Evolutionary conservation across 2,113 vertebrate genomes (phyloP).

Genomic region (Morone chrysops): DNA sequence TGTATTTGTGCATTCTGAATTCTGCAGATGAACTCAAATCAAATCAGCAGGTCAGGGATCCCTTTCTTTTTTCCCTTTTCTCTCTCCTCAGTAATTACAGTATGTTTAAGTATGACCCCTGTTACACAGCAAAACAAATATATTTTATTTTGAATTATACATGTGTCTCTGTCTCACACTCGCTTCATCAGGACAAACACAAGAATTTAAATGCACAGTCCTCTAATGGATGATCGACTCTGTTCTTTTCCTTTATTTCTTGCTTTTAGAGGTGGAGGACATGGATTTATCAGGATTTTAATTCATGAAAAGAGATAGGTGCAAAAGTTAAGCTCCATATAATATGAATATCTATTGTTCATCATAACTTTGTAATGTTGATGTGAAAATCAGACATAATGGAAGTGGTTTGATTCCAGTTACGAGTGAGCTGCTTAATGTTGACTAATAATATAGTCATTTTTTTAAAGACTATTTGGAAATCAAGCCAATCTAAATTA

Average conservation of each 20-base stretch:
- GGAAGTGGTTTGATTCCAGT: neutral
- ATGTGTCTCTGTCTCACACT: neutral
- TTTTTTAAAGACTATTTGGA: too few species aligned
- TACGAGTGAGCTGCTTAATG: neutral
- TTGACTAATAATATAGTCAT: too few species aligned
- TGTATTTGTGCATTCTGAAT: neutral
- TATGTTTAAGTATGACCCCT: conserved; percentile 1
- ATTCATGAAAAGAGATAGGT: neutral
- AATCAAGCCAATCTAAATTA: neutral
- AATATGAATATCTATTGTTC: neutral
- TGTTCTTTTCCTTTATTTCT: neutral
- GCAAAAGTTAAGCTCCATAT: neutral
- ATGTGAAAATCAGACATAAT: neutral
- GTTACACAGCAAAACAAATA: conserved; percentile 5
- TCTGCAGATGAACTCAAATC: neutral
- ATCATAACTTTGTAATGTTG: neutral
- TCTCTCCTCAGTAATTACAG: neutral
- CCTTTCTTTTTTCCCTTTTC: neutral
- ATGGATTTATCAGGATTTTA: neutral
- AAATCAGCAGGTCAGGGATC: neutral
- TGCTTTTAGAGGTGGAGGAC: neutral
- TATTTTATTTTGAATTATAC: conserved; percentile 3
- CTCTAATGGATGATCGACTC: neutral
- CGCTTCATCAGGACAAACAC: conserved; percentile 23
- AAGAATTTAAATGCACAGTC: conserved; percentile 2